phyloP scores from a whole-genome alignment of 2,113 vertebrate genomes.

The Gadus chalcogrammus region DNA sequence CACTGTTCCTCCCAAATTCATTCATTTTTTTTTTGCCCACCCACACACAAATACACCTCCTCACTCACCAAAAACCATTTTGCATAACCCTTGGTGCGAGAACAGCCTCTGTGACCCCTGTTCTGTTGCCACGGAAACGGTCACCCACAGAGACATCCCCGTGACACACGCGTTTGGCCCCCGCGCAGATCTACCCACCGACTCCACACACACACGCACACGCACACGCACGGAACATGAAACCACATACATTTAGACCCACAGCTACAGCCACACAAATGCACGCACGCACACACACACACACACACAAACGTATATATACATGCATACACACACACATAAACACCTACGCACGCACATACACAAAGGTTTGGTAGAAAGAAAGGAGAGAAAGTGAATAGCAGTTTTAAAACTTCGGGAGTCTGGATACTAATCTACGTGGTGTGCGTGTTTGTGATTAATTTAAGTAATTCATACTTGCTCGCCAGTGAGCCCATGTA shows the following conservation, averaged over 20 bases:
- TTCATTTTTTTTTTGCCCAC: constrained; percentile 22
- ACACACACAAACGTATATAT: too few species aligned
- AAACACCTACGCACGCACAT: too few species aligned
- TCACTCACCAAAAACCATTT: constrained; percentile 45
- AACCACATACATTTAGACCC: background rate
- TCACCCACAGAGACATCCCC: constrained; percentile 68
- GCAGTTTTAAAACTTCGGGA: constrained; percentile 45
- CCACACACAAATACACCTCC: background rate
- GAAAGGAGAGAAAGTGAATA: background rate
- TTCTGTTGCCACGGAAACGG: constrained; percentile 69
- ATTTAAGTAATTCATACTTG: constrained; percentile 67
- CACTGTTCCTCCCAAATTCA: constrained; percentile 48
- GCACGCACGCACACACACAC: too few species aligned
- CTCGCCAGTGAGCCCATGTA: constrained; percentile 62
- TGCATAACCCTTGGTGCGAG: constrained; percentile 46
- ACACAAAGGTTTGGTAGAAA: constrained; percentile 8
- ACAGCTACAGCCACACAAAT: constrained; percentile 2
- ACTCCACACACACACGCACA: too few species aligned
- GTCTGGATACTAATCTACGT: constrained; percentile 48
- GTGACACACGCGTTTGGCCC: constrained; percentile 45
- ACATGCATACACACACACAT: too few species aligned
- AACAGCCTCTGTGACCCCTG: constrained; percentile 49
- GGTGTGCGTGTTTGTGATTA: constrained; percentile 57
- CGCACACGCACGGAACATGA: too few species aligned
- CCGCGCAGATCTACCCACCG: too few species aligned